Percentiles rank a stretch among this genome's conserved stretches.
Conservation (phyloP, 2,113 vertebrate species). For the Smithornis capensis region DNA sequence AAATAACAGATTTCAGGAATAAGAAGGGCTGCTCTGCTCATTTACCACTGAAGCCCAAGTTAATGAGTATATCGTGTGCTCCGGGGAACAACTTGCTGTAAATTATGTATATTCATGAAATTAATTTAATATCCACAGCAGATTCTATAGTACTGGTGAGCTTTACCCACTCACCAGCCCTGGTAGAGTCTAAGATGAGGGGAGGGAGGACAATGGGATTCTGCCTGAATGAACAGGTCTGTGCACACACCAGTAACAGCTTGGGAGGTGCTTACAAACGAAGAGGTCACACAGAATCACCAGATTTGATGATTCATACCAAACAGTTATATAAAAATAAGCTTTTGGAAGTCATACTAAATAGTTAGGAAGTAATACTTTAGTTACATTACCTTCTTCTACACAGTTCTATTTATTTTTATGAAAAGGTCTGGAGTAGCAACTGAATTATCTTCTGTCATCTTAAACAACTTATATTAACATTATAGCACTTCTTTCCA, state of each 20-base stretch:
- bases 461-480: not conserved
- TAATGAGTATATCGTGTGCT: not conserved
- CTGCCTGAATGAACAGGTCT: not conserved
- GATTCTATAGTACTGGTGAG: not conserved
- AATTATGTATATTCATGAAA: conserved; percentile 8
- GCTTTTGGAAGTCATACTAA: not conserved
- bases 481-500: not conserved
- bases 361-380: not conserved
- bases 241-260: not conserved
- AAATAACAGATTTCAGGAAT: not conserved
- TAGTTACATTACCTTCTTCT: not conserved
- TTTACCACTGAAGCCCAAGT: not conserved
- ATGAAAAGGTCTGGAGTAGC: not conserved
- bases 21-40: not conserved
- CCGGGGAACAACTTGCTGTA: not conserved
- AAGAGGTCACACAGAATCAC: not conserved
- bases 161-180: not conserved
- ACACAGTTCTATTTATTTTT: not conserved
- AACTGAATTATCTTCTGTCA: not conserved
- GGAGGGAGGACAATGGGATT: not conserved
- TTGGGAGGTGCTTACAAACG: not conserved
- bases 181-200: not conserved
- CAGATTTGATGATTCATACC: not conserved
- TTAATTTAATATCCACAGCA: not conserved
- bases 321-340: not conserved